Conservation (phyloP, 2,888 invertebrate genomes). For the Odontothrips loti region DNA sequence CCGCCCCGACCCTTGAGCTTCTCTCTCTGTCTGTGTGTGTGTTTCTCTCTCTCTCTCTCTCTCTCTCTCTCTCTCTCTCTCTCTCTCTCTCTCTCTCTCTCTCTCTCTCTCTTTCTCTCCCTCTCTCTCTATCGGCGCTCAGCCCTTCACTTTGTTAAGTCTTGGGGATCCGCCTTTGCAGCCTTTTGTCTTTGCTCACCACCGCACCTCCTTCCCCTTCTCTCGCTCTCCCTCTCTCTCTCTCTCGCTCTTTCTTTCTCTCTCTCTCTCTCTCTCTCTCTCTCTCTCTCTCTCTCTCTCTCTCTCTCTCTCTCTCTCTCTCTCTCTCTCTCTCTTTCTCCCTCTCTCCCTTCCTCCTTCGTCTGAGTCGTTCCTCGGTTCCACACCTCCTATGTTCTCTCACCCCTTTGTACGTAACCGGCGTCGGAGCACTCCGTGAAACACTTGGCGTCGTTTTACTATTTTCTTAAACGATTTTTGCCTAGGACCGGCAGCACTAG, state of each 20-base stretch:
- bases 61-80: background rate
- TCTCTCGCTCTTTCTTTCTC: too few species aligned
- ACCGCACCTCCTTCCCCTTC: background rate
- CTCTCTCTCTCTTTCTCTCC: background rate
- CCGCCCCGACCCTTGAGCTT: background rate
- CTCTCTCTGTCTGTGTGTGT: background rate
- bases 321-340: background rate
- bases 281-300: background rate
- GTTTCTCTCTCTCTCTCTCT: background rate
- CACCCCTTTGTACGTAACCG: too few species aligned
- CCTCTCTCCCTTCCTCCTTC: background rate
- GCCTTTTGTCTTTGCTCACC: constrained; percentile 2
- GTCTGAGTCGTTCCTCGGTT: too few species aligned
- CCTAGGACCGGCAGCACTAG: background rate
- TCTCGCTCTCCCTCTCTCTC: background rate
- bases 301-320: background rate
- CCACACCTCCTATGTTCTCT: too few species aligned
- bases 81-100: background rate
- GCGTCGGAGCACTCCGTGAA: background rate
- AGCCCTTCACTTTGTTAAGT: constrained; percentile 22
- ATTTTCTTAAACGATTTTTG: background rate
- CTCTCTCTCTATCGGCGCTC: background rate
- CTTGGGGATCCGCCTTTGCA: constrained; percentile 14
- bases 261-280: background rate
- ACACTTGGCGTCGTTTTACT: background rate